Evolutionary conservation across 2,113 vertebrate genomes (phyloP), one percentile per base, ranked within the genome.

Genomic region (Dipodomys ordii): DNA sequence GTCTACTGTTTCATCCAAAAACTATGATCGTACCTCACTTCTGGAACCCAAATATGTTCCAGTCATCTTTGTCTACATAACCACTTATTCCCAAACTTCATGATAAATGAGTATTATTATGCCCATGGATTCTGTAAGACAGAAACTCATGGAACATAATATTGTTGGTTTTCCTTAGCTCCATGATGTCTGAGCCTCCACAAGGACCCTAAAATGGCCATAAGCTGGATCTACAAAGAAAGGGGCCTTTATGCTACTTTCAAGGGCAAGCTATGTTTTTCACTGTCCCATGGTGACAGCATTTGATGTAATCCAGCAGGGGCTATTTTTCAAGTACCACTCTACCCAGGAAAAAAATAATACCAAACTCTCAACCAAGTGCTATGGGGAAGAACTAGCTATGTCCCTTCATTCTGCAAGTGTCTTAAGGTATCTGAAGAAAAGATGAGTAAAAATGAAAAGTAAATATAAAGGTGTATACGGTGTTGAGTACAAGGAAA

Each of bases 211-310:
- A 60, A 76, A 90, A 57, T 60, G 64, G 13, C 69, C 74, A 57
- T 0, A 81, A 60, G 2, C 15, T 64, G 2, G 18, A 91, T 76
- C 3, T 62, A 32, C 67, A 39, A 39, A 23, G 30, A 18, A 57
- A 13, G 16, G 15, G 12, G 53, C 16, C 53, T 57, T 57, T 13
- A 4, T 57, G 53, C 53, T 57, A 57, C 53, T 57, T 16, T 57
- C 53, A 2, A 99, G 98, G 0, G 99, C 99, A 11, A 99, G 99
- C 99, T 99, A 98, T 99, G 98, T 83, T 99, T 99, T 97, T 99
- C 99, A 0, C 99, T 99, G 98, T 99, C 99, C 99, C 99, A 0
- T 99, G 99, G 16, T 98, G 99, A 89, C 99, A 99, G 32, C 11
- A 99, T 96, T 99, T 99, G 92, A 99, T 99, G 98, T 99, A 99